Evolutionary conservation across 2,888 invertebrate species (phyloP), one percentile per base, ranked within the genome.

Genomic region (Geophilus truncorum): DNA sequence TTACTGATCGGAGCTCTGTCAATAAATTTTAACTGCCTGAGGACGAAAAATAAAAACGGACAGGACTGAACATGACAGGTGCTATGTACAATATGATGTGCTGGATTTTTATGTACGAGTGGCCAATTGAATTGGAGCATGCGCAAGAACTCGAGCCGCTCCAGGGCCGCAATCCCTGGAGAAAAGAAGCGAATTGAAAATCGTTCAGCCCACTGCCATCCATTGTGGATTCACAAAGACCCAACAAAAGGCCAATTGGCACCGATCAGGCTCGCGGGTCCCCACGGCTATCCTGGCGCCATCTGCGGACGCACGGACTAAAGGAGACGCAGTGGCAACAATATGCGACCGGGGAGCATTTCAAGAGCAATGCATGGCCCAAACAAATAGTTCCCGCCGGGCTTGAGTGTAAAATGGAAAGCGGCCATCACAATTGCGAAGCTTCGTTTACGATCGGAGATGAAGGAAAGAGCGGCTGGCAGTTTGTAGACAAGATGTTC

Each of bases 171-270:
- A 70, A 70, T 70, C 70, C 70, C 70, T 15, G 25, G 70, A 70
- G 70, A 28, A 70, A 70, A 70, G 70, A 25, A 28, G 70, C 70
- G 70, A 70, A 70, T 70, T 70, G 70, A 70, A 70, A 70, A 70
- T 70, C 70, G 70, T 70, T 70, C 70, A 70, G 70, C 70, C 70
- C 70, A 70, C 70, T 70, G 70, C 70, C 70, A 70, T 70, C 70
- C 70, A 70, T 70, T 70, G 70, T 70, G 70, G 70, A 70, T 70
- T 70, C 70, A 70, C 70, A 70, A 70, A 70, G 70, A 70, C 70
- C 70, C 28, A 70, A 70, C 70, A 70, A 70, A 70, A 70, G 70
- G 70, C 70, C 70, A 70, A 70, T 70, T 70, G 70, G 70, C 70
- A 70, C 70, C 70, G 28, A 70, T 70, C 70, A 28, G 25, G 70